These are phyloP conservation scores for Ammodytes dubius DNA, from an alignment of 2,113 vertebrate genomes.

Conservation along the genomic window DNA sequence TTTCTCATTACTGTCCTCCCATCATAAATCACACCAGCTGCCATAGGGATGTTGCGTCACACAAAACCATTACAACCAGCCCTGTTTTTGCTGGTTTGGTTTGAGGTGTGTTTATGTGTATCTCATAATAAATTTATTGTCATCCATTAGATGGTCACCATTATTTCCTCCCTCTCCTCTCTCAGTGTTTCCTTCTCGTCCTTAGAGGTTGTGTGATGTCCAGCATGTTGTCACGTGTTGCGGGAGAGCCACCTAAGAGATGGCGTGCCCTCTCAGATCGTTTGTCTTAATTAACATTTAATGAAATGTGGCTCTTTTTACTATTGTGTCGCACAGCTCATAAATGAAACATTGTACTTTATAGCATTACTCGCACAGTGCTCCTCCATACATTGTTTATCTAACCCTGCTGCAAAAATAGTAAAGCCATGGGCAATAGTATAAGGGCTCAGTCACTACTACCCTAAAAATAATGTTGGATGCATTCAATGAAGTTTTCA, in stretches of 20 bases:
- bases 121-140: constrained; percentile 26
- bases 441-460: neutral
- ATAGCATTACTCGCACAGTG: constrained; percentile 87
- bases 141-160: constrained; percentile 33
- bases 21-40: constrained; percentile 56
- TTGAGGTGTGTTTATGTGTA: neutral
- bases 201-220: constrained; percentile 77
- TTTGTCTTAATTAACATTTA: constrained; percentile 97
- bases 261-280: constrained; percentile 89
- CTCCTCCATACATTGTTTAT: constrained; percentile 86
- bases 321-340: constrained; percentile 90
- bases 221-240: constrained; percentile 90
- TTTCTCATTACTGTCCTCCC: constrained; percentile 53
- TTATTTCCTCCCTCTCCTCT: constrained; percentile 21
- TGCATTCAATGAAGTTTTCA: constrained; percentile 14
- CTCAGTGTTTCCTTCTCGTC: constrained; percentile 62
- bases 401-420: constrained; percentile 81
- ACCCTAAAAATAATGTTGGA: constrained; percentile 13
- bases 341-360: constrained; percentile 94
- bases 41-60: constrained; percentile 22
- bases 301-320: constrained; percentile 93
- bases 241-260: constrained; percentile 88
- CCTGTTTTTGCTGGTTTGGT: constrained; percentile 28
- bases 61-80: constrained; percentile 20
- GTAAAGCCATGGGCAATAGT: neutral